Evolutionary conservation across 2,888 invertebrate species (phyloP).

Genomic region (Callinectes sapidus): DNA sequence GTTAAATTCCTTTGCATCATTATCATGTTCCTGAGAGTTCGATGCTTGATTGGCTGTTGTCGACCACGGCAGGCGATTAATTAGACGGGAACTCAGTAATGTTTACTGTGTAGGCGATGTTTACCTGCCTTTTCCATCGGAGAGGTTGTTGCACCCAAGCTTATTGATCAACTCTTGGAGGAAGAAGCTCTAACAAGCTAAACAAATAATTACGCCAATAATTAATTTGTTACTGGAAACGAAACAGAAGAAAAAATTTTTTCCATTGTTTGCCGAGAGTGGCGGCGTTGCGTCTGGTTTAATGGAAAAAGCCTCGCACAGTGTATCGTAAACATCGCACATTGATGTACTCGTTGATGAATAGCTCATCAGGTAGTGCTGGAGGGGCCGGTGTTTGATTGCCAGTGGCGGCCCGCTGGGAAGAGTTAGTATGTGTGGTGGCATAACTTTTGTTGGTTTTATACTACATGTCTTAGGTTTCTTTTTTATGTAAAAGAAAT

Average conservation of each 20-base stretch:
- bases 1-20: neutral
- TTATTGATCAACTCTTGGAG: neutral
- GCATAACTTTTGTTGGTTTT: neutral
- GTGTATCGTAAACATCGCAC: neutral
- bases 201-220: neutral
- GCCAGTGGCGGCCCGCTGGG: neutral
- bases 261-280: neutral
- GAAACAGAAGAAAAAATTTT: neutral
- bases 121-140: neutral
- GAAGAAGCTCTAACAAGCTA: neutral
- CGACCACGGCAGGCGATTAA: neutral
- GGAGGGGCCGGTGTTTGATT: neutral
- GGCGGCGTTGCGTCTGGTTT: neutral
- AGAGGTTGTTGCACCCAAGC: neutral
- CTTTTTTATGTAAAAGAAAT: neutral
- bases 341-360: neutral
- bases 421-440: neutral
- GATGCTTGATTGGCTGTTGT: neutral
- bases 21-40: neutral
- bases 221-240: neutral
- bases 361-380: neutral
- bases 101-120: neutral
- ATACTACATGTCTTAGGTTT: neutral
- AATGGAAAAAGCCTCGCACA: neutral
- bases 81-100: neutral